Base-by-base conservation (phyloP, 64 coral and sea anemone genomes). In the Acropora yongei region DNA sequence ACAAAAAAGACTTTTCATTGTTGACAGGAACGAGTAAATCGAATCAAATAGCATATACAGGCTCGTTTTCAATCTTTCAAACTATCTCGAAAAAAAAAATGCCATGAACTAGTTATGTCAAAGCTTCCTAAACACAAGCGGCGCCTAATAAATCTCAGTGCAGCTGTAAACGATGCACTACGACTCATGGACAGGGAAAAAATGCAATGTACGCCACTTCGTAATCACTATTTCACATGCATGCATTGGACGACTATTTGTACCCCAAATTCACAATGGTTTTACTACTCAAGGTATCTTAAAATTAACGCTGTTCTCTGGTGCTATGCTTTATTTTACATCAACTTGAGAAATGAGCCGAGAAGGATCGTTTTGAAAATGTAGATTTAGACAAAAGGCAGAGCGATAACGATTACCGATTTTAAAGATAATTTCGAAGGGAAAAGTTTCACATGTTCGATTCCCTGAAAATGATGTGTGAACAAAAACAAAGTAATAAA, bases 351-450 rank as follows among this genome's bases (percentile, higher is more conserved):
- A 39, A 49, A 85, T 84, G 44, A 44, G 20, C 63, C 44, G 61
- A 85, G 51, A 47, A 69, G 44, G 30, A 85, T 6, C 9, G 7
- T 19, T 65, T n/a, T 39, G 43, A 72, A 69, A 65, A 12, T 19
- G 49, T 85, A 50, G 82, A 71, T 85, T 68, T 44, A 44, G 72
- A 44, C 65, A 4, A 55, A 55, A 30, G 30, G 30, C 30, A 30
- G 30, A 30, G 30, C 30, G 30, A 55, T 7, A 13, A 60, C 43
- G 60, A 18, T 84, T 57, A 58, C 2, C 60, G 72, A 18, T n/a
- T 17, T 85, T 71, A 48, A 49, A 85, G 67, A 49, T 85, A 20
- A 72, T 85, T 85, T 85, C 82, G 82, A 69, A 72, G 82, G 82
- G 82, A 85, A 85, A 84, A 47, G n/a, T 71, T 17, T 85, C 82